These are phyloP conservation scores for Drosophila gunungcola DNA, from an alignment of 1,140 invertebrate genomes.

Conservation along the genomic window DNA sequence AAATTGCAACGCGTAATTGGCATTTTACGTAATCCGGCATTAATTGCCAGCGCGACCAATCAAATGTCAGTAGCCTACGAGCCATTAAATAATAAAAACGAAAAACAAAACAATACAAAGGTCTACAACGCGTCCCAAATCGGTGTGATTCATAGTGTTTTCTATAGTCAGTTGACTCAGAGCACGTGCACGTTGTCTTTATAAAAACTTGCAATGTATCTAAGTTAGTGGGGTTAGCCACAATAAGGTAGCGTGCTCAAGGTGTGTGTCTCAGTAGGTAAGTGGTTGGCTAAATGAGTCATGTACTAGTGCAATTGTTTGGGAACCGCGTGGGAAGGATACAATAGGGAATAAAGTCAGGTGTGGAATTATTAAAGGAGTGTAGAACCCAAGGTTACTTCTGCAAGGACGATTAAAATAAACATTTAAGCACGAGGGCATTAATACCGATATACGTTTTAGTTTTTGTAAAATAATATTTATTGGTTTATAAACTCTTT, in stretches of 20 bases:
- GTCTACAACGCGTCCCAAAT: slow-evolving; percentile 3
- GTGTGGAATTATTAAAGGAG: slow-evolving; percentile 8
- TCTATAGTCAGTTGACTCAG: slow-evolving; percentile 34
- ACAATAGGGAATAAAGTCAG: slow-evolving; percentile 1
- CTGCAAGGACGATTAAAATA: background rate
- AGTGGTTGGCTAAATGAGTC: slow-evolving; percentile 25
- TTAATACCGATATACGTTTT: too few species aligned
- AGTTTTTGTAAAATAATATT: too few species aligned
- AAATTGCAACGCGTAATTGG: slow-evolving; percentile 44
- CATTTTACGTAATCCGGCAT: slow-evolving; percentile 42
- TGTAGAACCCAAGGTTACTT: background rate
- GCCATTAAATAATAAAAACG: slow-evolving; percentile 24
- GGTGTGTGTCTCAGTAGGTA: slow-evolving; percentile 9
- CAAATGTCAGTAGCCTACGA: slow-evolving; percentile 26
- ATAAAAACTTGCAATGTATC: slow-evolving; percentile 18
- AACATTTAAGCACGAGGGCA: background rate
- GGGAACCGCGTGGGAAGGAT: slow-evolving; percentile 2
- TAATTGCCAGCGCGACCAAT: slow-evolving; percentile 43
- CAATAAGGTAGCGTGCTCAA: slow-evolving; percentile 29
- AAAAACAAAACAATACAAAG: slow-evolving; percentile 24
- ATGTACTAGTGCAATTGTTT: slow-evolving; percentile 6
- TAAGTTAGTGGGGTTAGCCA: slow-evolving; percentile 20
- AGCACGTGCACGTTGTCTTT: slow-evolving; percentile 35
- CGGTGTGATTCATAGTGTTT: slow-evolving; percentile 31
- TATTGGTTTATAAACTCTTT: too few species aligned